Percentiles rank a stretch among this genome's conserved stretches.
Evolutionary conservation across 64 coral and sea anemone species (phyloP).

Genomic region (Porites lutea): DNA sequence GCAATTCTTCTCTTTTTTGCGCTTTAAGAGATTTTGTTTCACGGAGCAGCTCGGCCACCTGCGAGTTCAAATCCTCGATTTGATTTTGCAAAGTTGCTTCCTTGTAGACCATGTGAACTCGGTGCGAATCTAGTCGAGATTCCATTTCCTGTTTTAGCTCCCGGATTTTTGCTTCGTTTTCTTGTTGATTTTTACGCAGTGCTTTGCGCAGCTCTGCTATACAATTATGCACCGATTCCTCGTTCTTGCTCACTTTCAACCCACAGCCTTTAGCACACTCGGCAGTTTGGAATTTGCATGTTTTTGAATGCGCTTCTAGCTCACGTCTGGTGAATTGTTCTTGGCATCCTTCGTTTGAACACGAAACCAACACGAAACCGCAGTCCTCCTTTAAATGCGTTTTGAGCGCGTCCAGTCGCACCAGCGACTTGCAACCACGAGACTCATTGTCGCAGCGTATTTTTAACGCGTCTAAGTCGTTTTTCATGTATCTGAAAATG

Average conservation of each 20-base stretch:
- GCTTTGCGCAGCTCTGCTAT: conserved; percentile 76
- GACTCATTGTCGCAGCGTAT: conserved; percentile 89
- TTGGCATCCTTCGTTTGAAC: conserved; percentile 73
- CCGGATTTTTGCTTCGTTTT: conserved; percentile 27
- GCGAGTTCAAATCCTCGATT: conserved; percentile 84
- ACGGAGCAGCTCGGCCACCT: conserved; percentile 70
- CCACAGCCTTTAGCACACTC: conserved; percentile 84
- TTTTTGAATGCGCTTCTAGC: conserved; percentile 67
- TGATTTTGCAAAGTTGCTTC: conserved; percentile 88
- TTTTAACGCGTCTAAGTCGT: conserved; percentile 82
- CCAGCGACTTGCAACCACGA: conserved; percentile 75
- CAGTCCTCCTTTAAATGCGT: conserved; percentile 89
- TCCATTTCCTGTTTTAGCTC: conserved; percentile 74
- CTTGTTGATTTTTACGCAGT: conserved; percentile 70
- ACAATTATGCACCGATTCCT: conserved; percentile 83
- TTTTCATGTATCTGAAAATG: conserved; percentile 97
- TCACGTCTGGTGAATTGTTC: conserved; percentile 82
- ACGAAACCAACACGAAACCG: conserved; percentile 63
- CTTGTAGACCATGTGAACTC: conserved; percentile 93
- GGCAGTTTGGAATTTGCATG: conserved; percentile 77
- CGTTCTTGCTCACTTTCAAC: conserved; percentile 77
- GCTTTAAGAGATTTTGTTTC: conserved; percentile 76
- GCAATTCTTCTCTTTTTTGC: conserved; percentile 54
- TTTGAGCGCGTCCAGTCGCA: conserved; percentile 63
- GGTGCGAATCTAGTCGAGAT: conserved; percentile 80